phyloP scores from a whole-genome alignment of 2,888 invertebrate genomes.

The Ormia ochracea region DNA sequence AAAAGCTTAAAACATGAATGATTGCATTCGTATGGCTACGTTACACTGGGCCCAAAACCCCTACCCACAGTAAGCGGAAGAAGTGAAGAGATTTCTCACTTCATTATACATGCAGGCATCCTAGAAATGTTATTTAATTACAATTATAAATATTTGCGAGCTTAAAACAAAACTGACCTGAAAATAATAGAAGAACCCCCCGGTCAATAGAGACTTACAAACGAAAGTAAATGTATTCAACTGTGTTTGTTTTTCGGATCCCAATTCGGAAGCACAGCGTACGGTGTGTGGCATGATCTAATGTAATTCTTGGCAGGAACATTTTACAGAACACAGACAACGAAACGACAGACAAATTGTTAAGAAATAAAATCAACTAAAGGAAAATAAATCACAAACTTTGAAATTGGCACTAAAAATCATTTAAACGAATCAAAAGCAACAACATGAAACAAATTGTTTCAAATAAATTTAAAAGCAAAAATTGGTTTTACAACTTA shows the following conservation, averaged over 20 bases:
- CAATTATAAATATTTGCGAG: background rate
- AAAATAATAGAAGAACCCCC: background rate
- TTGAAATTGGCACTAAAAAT: constrained; percentile 26
- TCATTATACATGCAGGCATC: background rate
- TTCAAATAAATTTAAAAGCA: background rate
- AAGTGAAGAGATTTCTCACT: constrained; percentile 17
- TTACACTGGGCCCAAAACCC: no score
- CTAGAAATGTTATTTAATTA: background rate
- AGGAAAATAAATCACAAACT: background rate
- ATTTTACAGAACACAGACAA: constrained; percentile 4
- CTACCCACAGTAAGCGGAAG: constrained; percentile 38
- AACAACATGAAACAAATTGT: background rate
- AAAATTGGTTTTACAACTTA: constrained; percentile 1
- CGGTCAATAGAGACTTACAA: background rate
- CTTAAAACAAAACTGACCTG: background rate
- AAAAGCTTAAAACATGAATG: background rate
- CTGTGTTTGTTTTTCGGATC: background rate
- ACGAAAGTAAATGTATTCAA: constrained; percentile 19
- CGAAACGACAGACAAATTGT: background rate
- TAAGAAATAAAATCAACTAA: constrained; percentile 2
- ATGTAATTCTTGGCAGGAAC: constrained; percentile 13
- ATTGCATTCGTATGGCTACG: background rate
- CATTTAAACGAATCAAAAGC: constrained; percentile 27
- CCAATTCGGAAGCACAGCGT: background rate
- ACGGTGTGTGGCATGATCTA: background rate